These are phyloP conservation scores for Phymatocera aterrima DNA, from an alignment of 2,888 invertebrate genomes.

Conservation along the genomic window DNA sequence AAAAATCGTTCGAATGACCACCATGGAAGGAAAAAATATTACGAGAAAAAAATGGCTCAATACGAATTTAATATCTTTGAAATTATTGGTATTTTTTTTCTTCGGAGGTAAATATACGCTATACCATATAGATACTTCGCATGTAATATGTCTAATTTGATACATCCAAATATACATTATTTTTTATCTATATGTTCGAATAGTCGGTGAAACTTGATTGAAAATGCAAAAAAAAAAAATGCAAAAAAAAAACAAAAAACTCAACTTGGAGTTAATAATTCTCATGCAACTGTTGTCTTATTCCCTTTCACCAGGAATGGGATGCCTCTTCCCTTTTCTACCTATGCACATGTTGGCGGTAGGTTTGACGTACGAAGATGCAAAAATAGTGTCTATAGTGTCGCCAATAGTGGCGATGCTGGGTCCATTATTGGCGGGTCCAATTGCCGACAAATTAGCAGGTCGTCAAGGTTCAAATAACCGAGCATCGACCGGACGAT, in stretches of 20 bases:
- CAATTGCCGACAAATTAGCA: constrained; percentile 85
- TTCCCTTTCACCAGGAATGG: constrained; percentile 80
- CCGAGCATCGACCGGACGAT: constrained; percentile 78
- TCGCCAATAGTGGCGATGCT: constrained; percentile 88
- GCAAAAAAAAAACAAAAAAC: not conserved
- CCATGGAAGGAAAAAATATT: constrained; percentile 56
- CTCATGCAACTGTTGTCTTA: constrained; percentile 34
- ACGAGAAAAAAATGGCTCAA: constrained; percentile 77
- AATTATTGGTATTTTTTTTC: constrained; percentile 88
- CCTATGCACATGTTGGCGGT: constrained; percentile 85
- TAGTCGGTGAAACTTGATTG: not conserved
- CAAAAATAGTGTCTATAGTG: constrained; percentile 86
- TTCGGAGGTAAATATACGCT: constrained; percentile 81
- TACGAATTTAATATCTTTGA: constrained; percentile 85
- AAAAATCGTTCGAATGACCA: constrained; percentile 15
- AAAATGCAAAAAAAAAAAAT: not conserved
- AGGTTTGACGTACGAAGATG: constrained; percentile 85
- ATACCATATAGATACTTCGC: no score
- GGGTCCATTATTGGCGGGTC: constrained; percentile 87
- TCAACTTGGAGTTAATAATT: not conserved
- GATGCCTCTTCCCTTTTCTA: constrained; percentile 89
- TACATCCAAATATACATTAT: no score
- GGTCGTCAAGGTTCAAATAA: constrained; percentile 73
- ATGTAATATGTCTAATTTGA: no score
- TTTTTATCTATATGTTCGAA: not conserved